Conservation (phyloP, 2,113 vertebrate genomes). For the Ranitomeya imitator region DNA sequence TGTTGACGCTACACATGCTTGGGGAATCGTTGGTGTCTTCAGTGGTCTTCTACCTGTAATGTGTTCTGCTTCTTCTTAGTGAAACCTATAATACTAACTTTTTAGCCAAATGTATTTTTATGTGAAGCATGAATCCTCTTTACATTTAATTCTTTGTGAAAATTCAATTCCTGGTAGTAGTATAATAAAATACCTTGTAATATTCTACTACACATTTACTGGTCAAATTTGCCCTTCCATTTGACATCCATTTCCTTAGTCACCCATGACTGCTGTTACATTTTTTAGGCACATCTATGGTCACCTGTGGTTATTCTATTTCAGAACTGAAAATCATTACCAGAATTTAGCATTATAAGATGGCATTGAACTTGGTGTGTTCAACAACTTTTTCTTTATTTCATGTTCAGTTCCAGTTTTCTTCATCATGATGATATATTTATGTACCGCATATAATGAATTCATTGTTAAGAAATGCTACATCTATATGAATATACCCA, state of each 20-base stretch:
- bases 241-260: neutral
- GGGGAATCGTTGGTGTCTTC: neutral
- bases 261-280: neutral
- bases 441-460: too few species aligned
- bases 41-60: neutral
- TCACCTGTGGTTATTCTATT: neutral
- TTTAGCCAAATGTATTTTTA: neutral
- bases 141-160: neutral
- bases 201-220: neutral
- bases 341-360: neutral
- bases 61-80: too few species aligned
- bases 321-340: neutral
- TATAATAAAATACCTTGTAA: neutral
- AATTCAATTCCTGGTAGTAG: neutral
- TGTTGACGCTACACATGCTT: neutral
- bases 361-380: neutral
- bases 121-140: neutral
- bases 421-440: too few species aligned
- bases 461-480: too few species aligned
- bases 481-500: too few species aligned
- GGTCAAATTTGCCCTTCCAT: neutral
- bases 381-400: too few species aligned
- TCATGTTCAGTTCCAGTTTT: too few species aligned
- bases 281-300: neutral
- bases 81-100: too few species aligned